Conservation (phyloP, 2,113 vertebrate genomes). For the Carassius auratus region DNA sequence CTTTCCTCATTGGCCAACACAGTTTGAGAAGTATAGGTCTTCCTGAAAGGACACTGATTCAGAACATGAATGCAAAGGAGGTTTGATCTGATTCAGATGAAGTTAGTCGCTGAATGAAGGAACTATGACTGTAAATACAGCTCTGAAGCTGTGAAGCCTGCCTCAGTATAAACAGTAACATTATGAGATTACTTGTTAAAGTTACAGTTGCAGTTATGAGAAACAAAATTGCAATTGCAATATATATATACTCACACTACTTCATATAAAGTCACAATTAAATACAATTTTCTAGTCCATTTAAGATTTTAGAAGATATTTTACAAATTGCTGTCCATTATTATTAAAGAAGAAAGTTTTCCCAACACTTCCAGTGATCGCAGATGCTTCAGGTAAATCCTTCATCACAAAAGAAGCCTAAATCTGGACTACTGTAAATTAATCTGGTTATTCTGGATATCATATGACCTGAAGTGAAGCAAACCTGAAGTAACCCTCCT, state of each 20-base stretch:
- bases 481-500: neutral
- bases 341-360: neutral
- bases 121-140: neutral
- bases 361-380: neutral
- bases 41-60: neutral
- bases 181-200: neutral
- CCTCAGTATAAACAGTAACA: neutral
- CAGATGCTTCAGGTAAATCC: neutral
- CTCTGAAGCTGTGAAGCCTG: neutral
- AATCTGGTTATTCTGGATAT: neutral
- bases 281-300: no score
- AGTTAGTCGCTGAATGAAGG: neutral
- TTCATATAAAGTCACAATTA: neutral
- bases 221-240: neutral
- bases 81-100: neutral
- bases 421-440: neutral
- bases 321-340: neutral
- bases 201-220: neutral
- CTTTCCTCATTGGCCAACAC: neutral
- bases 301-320: neutral
- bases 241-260: neutral
- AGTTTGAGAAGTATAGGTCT: neutral
- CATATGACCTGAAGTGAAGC: neutral
- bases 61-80: neutral
- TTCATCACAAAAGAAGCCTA: neutral